Percentiles rank a stretch among this genome's conserved stretches.
These are phyloP conservation scores for Lepisosteus osseus DNA, from an alignment of 2,113 vertebrate species.

Conservation along the genomic window DNA sequence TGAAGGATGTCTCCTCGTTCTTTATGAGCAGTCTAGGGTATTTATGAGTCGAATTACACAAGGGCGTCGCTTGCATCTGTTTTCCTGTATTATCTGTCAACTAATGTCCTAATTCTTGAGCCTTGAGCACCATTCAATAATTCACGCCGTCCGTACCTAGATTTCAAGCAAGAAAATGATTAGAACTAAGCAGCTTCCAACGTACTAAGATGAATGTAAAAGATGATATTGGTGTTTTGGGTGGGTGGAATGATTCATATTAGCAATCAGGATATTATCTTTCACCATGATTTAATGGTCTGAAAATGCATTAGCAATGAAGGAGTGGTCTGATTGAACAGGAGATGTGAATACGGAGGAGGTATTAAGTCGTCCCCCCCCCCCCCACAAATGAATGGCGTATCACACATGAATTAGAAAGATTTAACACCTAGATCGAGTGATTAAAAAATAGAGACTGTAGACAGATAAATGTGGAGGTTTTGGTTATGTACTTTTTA, in stretches of 20 bases:
- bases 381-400: too few species aligned
- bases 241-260: slow-evolving; percentile 44
- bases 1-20: slow-evolving; percentile 34
- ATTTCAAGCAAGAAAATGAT: slow-evolving; percentile 34
- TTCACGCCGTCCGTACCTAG: slow-evolving; percentile 1
- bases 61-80: slow-evolving; percentile 43
- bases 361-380: slow-evolving; percentile 38
- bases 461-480: too few species aligned
- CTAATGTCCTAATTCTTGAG: slow-evolving; percentile 30
- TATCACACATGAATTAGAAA: too few species aligned
- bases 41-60: slow-evolving; percentile 50
- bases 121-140: slow-evolving; percentile 11
- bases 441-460: too few species aligned
- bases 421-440: too few species aligned
- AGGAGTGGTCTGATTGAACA: slow-evolving; percentile 42
- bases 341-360: slow-evolving; percentile 55
- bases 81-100: slow-evolving; percentile 41
- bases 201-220: slow-evolving; percentile 43
- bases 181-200: slow-evolving; percentile 23
- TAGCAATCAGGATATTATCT: slow-evolving; percentile 58
- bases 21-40: slow-evolving; percentile 29
- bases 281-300: slow-evolving; percentile 64
- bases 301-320: slow-evolving; percentile 66
- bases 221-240: slow-evolving; percentile 33
- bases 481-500: too few species aligned